These are phyloP conservation scores for Piaya cayana DNA, from an alignment of 2,113 vertebrate species.

Conservation along the genomic window DNA sequence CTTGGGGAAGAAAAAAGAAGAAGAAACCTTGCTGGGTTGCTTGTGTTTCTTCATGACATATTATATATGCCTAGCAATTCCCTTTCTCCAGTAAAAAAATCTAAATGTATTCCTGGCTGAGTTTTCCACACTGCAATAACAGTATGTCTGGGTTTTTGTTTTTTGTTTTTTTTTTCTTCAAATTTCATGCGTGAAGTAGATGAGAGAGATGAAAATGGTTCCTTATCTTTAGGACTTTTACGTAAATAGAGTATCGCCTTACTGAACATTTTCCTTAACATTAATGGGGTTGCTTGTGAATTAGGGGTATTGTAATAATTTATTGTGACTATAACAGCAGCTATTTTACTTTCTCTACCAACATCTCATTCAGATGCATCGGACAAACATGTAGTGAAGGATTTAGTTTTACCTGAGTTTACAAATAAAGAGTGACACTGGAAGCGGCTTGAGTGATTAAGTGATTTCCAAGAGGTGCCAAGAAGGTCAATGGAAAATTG, in stretches of 20 bases:
- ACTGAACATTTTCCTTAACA: background rate
- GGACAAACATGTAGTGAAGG: background rate
- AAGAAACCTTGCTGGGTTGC: background rate
- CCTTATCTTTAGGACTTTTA: background rate
- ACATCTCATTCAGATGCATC: background rate
- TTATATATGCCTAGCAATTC: background rate
- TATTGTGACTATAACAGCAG: background rate
- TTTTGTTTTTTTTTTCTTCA: background rate
- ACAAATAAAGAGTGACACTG: background rate
- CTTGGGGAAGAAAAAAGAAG: background rate
- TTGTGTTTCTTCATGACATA: background rate
- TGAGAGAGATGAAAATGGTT: background rate
- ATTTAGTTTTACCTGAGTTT: background rate
- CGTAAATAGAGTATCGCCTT: background rate
- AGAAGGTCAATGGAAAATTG: background rate
- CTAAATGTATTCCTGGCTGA: background rate
- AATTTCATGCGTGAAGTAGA: background rate
- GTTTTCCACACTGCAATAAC: background rate
- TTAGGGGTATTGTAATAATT: background rate
- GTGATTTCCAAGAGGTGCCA: background rate
- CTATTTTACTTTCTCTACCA: background rate
- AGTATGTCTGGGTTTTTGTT: background rate
- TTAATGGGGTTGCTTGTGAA: background rate
- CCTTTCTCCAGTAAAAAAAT: background rate
- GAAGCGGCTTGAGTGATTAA: background rate